Evolutionary conservation across 2,113 vertebrate species (phyloP).

Genomic region (Myocastor coypus): DNA sequence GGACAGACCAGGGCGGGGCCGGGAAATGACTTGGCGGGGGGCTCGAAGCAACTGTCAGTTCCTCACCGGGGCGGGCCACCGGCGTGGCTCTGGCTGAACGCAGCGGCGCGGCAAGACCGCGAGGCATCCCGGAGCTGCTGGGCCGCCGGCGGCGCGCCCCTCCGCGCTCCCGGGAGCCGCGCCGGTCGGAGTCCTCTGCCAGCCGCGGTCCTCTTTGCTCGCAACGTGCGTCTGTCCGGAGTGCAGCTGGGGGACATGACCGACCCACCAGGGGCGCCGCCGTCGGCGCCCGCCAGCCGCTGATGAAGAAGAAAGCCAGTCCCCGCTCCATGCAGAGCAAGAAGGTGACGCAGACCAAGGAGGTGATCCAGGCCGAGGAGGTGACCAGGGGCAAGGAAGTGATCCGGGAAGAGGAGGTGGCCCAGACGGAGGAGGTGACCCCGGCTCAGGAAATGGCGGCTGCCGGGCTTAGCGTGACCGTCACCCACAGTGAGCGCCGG

Average conservation of each 20-base stretch:
- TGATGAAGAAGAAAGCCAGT: constrained; percentile 74
- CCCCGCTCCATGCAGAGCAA: constrained; percentile 11
- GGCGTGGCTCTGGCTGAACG: constrained; percentile 71
- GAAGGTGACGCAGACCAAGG: not conserved
- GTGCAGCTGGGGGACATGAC: constrained; percentile 53
- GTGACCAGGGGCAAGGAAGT: not conserved
- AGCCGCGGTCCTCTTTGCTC: constrained; percentile 38
- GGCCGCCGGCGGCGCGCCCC: constrained; percentile 62
- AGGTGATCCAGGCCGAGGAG: not conserved
- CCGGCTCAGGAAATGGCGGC: constrained; percentile 48
- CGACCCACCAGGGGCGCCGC: constrained; percentile 72
- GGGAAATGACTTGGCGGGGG: rapidly evolving
- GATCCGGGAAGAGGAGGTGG: not conserved
- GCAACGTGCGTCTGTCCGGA: not conserved
- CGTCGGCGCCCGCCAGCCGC: constrained; percentile 66
- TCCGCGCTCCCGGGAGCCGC: constrained; percentile 58
- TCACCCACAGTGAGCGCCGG: constrained; percentile 76
- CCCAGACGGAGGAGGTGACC: not conserved
- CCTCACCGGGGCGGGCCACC: not conserved
- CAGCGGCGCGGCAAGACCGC: constrained; percentile 24
- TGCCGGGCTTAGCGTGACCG: constrained; percentile 60
- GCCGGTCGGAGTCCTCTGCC: constrained; percentile 42
- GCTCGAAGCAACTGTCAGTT: rapidly evolving
- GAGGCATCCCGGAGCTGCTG: constrained; percentile 64
- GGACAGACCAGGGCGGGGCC: not conserved